Base-by-base conservation (phyloP, 1,140 invertebrate species). In the Conus ventricosus region DNA sequence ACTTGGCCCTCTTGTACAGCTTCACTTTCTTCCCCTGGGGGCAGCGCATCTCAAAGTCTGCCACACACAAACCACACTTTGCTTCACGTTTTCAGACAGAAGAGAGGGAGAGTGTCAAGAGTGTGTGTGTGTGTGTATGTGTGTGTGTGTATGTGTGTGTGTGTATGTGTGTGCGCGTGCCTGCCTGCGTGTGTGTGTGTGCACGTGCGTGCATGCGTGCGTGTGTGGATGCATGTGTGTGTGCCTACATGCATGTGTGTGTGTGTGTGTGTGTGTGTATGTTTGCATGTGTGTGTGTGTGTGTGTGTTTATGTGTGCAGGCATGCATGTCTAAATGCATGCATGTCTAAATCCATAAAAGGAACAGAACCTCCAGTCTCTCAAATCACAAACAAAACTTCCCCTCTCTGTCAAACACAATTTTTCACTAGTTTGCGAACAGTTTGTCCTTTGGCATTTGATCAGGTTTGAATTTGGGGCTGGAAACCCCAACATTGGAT, bases 21-120 rank as follows among this genome's bases (percentile, higher is more conserved):
- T 97, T 96, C 0, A 95, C 96, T 94, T 97, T 98, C 60, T 96
- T 96, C 5, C 96, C 97, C 75, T 96, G 96, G 0, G 97, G 97
- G 95, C 97, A 98, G 27, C 97, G 96, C 91, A 96, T 96, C 88
- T 97, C 96, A 89, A 96, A 97, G 93, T 97, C 97, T 97, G 91
- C 89, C 93, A 96, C 91, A 86, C 88, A 71, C 11, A 71, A 15
- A 78, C n/a, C 27, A 10, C 11, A 17, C 3, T 39, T 39, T 39
- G 67, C 23, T 7, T 71, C 11, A 23, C 23, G 6, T 71, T 11
- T 71, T 13, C 1, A 63, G 17, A 20, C 0, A 63, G 60, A 63
- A 63, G 60, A 4, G 4, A 20, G 17, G 17, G 60, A 63, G 17
- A 20, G 17, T 13, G 60, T 2, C 10, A 20, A 4, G 10, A 2